phyloP scores from a whole-genome alignment of 2,797 vertebrate species.

The Lycodopsis pacificus region DNA sequence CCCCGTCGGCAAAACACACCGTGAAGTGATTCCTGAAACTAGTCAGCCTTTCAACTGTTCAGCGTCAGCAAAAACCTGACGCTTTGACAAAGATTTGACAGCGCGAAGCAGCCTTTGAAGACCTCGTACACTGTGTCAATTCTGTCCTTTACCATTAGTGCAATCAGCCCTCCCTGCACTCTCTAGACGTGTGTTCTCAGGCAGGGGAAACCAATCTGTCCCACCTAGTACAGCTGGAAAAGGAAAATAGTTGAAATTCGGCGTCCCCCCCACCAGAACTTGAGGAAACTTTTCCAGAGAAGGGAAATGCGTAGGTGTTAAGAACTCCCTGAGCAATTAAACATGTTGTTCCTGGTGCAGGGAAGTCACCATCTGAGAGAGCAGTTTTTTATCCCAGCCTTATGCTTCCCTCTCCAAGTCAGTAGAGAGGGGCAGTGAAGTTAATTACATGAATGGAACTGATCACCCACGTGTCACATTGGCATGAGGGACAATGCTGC shows the following conservation, averaged over 20 bases:
- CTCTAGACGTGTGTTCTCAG: slow-evolving; percentile 21
- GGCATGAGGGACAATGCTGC: slow-evolving; percentile 27
- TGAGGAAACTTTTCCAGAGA: slow-evolving; percentile 57
- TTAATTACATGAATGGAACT: slow-evolving; percentile 39
- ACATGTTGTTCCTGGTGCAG: slow-evolving; percentile 57
- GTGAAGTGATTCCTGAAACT: slow-evolving; percentile 51
- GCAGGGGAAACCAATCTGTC: slow-evolving; percentile 21
- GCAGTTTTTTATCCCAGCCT: slow-evolving; percentile 32
- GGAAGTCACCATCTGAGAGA: slow-evolving; percentile 54
- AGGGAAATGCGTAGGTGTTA: slow-evolving; percentile 66
- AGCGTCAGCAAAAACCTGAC: slow-evolving; percentile 21
- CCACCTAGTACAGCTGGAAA: slow-evolving; percentile 34
- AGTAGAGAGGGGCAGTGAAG: slow-evolving; percentile 30
- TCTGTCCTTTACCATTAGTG: slow-evolving; percentile 14
- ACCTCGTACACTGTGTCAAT: slow-evolving; percentile 8
- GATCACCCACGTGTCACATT: slow-evolving; percentile 45
- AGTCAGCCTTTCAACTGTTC: slow-evolving; percentile 30
- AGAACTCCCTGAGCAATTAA: slow-evolving; percentile 61
- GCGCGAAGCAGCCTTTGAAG: background rate
- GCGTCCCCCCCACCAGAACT: slow-evolving; percentile 39
- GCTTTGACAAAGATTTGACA: background rate
- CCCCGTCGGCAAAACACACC: slow-evolving; percentile 26
- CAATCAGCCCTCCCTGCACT: slow-evolving; percentile 5
- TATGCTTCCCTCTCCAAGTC: slow-evolving; percentile 24
- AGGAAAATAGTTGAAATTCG: slow-evolving; percentile 55